Percentiles rank a stretch among this genome's conserved stretches.
Evolutionary conservation across 2,113 vertebrate genomes (phyloP).

Genomic region (Gymnobelideus leadbeateri): DNA sequence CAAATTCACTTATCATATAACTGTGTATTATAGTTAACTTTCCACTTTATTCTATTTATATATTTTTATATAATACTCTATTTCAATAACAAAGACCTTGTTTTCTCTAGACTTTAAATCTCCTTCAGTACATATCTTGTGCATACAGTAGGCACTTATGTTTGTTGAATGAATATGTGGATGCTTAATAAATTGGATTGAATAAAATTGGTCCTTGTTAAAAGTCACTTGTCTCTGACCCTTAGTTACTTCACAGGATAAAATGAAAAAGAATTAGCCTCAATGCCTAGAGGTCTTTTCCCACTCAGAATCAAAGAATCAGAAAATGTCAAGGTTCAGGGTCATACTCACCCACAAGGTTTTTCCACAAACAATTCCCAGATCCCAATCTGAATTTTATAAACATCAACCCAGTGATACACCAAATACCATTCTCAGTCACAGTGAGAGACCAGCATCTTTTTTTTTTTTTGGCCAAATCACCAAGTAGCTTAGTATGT

Average conservation of each 20-base stretch:
- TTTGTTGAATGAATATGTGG: not conserved
- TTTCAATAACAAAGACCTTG: not conserved
- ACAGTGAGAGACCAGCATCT: not conserved
- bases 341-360: not conserved
- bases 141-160: not conserved
- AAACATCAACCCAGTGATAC: not conserved
- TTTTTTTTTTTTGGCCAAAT: not conserved
- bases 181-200: not conserved
- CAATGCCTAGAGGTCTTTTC: conserved; percentile 1
- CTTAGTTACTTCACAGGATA: not conserved
- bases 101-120: not conserved
- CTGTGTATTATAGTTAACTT: not conserved
- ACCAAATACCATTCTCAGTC: not conserved
- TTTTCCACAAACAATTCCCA: conserved; percentile 5
- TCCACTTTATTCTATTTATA: not conserved
- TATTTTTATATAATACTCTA: not conserved
- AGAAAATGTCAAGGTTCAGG: not conserved
- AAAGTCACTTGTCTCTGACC: not conserved
- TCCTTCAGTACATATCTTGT: not conserved
- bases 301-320: not conserved
- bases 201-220: not conserved
- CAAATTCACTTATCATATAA: not conserved
- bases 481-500: not conserved
- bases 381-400: conserved; percentile 9
- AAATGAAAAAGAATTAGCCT: not conserved